Percentiles rank a stretch among this genome's conserved stretches.
phyloP scores from a whole-genome alignment of 2,797 vertebrate species.

The Enteromius mattozi region DNA sequence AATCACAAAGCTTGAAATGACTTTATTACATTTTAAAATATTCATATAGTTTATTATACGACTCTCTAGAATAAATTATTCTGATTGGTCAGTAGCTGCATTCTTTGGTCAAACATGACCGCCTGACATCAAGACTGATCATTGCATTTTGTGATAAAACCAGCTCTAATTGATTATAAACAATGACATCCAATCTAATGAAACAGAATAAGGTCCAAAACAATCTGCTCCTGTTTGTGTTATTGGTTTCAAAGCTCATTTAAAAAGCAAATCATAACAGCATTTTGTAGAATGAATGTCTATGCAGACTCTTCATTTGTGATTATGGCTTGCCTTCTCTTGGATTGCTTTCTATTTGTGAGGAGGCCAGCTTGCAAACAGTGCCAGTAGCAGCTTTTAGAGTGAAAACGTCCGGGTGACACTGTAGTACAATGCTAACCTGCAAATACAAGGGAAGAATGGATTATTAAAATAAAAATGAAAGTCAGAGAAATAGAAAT shows the following conservation, averaged over 20 bases:
- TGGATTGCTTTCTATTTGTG: slow-evolving; percentile 53
- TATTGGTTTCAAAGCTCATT: slow-evolving; percentile 5
- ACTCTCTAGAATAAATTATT: background rate
- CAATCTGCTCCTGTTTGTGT: slow-evolving; percentile 2
- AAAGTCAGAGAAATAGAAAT: background rate
- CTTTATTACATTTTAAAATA: background rate
- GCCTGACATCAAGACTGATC: background rate
- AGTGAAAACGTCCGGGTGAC: slow-evolving; percentile 78
- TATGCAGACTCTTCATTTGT: background rate
- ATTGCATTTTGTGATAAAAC: background rate
- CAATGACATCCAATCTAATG: background rate
- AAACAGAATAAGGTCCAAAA: background rate
- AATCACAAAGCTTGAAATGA: background rate
- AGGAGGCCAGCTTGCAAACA: slow-evolving; percentile 65
- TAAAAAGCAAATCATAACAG: background rate
- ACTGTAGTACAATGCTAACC: slow-evolving; percentile 83
- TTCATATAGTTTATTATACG: background rate
- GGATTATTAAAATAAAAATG: background rate
- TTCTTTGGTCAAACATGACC: background rate
- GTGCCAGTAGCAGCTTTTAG: slow-evolving; percentile 75
- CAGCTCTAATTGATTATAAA: background rate
- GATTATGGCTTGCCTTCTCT: slow-evolving; percentile 67
- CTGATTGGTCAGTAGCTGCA: background rate
- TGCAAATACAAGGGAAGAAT: slow-evolving; percentile 63
- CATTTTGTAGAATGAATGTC: background rate